These are phyloP conservation scores for Acropternis orthonyx DNA, from an alignment of 2,797 vertebrate genomes.

Conservation along the genomic window DNA sequence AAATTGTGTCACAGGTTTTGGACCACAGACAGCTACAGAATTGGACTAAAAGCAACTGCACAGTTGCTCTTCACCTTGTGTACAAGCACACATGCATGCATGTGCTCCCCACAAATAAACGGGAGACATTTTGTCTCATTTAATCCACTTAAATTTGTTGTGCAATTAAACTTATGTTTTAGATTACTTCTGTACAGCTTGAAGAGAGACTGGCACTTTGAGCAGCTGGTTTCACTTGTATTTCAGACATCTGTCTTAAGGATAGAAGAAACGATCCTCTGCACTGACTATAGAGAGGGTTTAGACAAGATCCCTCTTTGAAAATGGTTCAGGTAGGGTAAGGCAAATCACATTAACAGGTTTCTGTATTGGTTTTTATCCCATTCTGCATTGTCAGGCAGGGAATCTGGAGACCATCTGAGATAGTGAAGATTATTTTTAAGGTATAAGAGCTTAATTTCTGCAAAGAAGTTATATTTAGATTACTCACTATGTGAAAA, in stretches of 20 bases:
- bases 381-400: not conserved
- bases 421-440: not conserved
- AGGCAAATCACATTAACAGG: not conserved
- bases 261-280: not conserved
- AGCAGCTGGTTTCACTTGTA: not conserved
- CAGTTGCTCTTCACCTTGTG: not conserved
- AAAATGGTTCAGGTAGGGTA: not conserved
- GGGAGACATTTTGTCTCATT: not conserved
- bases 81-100: not conserved
- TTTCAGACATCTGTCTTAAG: not conserved
- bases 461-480: not conserved
- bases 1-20: not conserved
- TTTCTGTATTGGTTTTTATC: not conserved
- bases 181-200: not conserved
- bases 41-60: not conserved
- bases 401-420: not conserved
- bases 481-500: not conserved
- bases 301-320: not conserved
- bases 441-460: not conserved
- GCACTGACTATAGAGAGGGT: not conserved
- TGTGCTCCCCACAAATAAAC: not conserved
- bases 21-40: not conserved
- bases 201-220: not conserved
- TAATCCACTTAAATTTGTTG: not conserved
- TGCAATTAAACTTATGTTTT: not conserved